Evolutionary conservation across 2,888 invertebrate genomes (phyloP), one percentile per base, ranked within the genome.

Genomic region (Caenorhabditis sp.): DNA sequence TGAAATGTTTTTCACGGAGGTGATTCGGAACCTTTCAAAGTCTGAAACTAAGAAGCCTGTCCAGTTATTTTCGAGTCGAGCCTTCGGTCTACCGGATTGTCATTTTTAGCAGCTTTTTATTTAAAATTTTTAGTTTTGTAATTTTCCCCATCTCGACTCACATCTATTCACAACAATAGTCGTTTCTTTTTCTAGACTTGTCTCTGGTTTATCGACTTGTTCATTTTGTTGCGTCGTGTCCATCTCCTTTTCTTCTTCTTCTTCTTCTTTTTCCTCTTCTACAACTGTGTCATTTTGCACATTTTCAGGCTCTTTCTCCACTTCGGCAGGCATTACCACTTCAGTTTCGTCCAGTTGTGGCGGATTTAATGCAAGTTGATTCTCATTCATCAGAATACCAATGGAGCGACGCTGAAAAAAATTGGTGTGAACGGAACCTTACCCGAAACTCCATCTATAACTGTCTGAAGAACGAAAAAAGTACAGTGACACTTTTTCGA

Each of bases 341-440:
- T 55, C 62, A 64, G 57, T 31, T 62, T 50, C 37, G 26, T 65
- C 62, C 19, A 73, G 43, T 50, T 36, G 21, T 1, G 60, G 66
- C 6, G 69, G 54, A 31, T 68, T 69, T 21, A 73, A n/a, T 36
- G 62, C 26, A 24, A 49, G 54, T n/a, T 68, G 64, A 50, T 65
- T 60, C 14, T 58, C 27, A 3, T 57, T 62, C 5, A 73, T 68
- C 19, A 69, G n/a, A 1, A 53, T 58, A 10, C 68, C 68, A 14
- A 73, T 43, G 1, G 68, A 68, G 12, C 62, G 36, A 6, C 72
- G 53, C 63, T 62, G 43, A 19, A 62, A 62, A 8, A 43, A 37
- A 36, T 58, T 36, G 21, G 6, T 4, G 19, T 27, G n/a, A 21
- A 5, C 4, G 4, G 27, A 58, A 26, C 5, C 10, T n/a, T n/a